Base-by-base conservation (phyloP, 1,140 invertebrate species). In the Drosophila lacteicornis region DNA sequence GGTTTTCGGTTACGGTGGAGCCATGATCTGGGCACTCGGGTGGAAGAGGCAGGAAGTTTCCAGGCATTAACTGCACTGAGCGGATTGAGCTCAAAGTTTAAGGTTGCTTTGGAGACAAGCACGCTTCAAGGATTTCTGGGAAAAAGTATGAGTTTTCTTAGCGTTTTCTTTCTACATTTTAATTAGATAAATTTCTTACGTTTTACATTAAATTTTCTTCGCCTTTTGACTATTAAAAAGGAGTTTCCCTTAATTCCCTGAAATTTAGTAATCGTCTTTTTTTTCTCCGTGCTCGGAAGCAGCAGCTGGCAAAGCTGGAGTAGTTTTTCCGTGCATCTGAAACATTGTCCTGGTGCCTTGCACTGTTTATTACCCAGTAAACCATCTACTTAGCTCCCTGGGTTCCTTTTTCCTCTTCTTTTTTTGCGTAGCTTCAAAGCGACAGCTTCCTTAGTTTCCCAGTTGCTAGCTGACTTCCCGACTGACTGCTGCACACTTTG, bases 401-500 rank as follows among this genome's bases (percentile, higher is more conserved):
- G 62, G 13, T 59, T 45, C 46, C 53, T 40, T 45, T 43, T 30
- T 19, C 46, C 7, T 2, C 7, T n/a, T 25, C 49, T 47, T 57
- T 51, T 27, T 36, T 36, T 11, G 3, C 8, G 33, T 36, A 36
- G 19, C 46, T 33, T n/a, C 27, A 62, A 62, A 63, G 46, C 42
- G 53, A 46, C 57, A 13, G 40, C 62, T 76, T 77, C 74, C 70
- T 58, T 30, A 27, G 22, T 27, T 67, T 11, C 66, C 56, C 59
- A 40, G 33, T 38, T 38, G 22, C 13, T 51, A 4, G 13, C 47
- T 27, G 27, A 61, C 40, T 66, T 67, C 56, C 43, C 33, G 45
- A 43, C 55, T 36, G 62, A 51, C 51, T 69, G 61, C 56, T 59
- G 70, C 45, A 63, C 67, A 87, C 80, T 87, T 88, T 87, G 80